A percentile compares a stretch with the other conserved stretches of the same genome.
Conservation (phyloP, 2,888 invertebrate genomes). For the Xylophagus ater region DNA sequence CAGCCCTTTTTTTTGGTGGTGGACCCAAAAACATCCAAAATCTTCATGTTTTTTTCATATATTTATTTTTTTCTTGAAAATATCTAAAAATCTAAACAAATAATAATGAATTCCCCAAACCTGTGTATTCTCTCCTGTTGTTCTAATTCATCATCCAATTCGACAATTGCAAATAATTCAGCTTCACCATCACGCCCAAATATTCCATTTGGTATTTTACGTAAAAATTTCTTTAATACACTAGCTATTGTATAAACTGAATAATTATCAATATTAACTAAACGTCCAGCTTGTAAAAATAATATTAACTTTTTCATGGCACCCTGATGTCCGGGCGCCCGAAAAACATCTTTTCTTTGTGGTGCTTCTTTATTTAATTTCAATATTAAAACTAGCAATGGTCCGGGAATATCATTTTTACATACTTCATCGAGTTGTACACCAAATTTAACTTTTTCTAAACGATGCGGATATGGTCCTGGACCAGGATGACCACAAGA, state of each 20-base stretch:
- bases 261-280: conserved; percentile 89
- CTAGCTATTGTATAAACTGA: conserved; percentile 97
- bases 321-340: conserved; percentile 90
- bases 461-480: conserved; percentile 67
- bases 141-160: conserved; percentile 66
- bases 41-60: too few species aligned
- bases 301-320: conserved; percentile 89
- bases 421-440: conserved; percentile 85
- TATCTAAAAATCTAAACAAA: background rate
- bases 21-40: too few species aligned
- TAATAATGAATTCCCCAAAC: conserved; percentile 42
- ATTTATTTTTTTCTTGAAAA: too few species aligned
- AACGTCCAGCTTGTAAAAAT: conserved; percentile 76
- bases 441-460: conserved; percentile 93
- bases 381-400: conserved; percentile 78
- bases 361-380: conserved; percentile 94
- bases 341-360: conserved; percentile 82
- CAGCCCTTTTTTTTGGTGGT: too few species aligned
- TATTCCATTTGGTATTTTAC: conserved; percentile 93
- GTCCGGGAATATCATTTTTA: conserved; percentile 90
- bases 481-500: conserved; percentile 78
- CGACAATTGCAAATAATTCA: conserved; percentile 78
- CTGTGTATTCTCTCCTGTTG: conserved; percentile 88
- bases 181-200: conserved; percentile 88
- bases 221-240: conserved; percentile 92